Conservation (phyloP, 2,113 vertebrate genomes). For the Phasianus colchicus region DNA sequence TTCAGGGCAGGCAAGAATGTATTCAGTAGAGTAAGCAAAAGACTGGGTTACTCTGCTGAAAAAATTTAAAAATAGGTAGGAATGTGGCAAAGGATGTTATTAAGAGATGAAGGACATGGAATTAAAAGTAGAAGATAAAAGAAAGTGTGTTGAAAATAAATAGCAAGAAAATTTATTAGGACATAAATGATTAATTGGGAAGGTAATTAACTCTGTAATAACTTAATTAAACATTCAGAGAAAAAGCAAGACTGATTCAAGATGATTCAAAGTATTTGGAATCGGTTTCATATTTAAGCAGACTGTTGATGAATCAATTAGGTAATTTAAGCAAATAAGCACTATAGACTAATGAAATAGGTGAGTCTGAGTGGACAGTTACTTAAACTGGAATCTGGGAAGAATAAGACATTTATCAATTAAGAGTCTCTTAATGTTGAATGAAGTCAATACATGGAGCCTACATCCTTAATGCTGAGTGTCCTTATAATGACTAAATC, state of each 20-base stretch:
- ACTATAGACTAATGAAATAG: not conserved
- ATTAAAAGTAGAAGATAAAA: not conserved
- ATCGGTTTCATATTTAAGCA: constrained; percentile 1
- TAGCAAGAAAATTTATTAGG: not conserved
- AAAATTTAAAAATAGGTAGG: rapidly evolving
- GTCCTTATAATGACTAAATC: not conserved
- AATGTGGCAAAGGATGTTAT: not conserved
- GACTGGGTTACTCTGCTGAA: not conserved
- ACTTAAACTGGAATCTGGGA: not conserved
- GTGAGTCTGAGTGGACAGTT: not conserved
- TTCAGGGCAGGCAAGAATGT: not conserved
- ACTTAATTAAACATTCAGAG: constrained; percentile 15
- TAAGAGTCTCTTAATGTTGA: not conserved
- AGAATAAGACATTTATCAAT: not conserved
- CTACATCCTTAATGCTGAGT: too few species aligned
- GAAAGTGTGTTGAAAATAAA: not conserved
- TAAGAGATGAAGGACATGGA: not conserved
- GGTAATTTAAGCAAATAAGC: not conserved
- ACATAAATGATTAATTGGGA: not conserved
- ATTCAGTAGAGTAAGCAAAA: not conserved
- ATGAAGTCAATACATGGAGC: not conserved
- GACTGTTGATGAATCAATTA: not conserved
- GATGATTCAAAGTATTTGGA: not conserved
- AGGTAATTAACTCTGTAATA: not conserved
- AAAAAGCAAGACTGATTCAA: not conserved